Base-by-base conservation (phyloP, 1,140 invertebrate species). In the Ceratina japonica region DNA sequence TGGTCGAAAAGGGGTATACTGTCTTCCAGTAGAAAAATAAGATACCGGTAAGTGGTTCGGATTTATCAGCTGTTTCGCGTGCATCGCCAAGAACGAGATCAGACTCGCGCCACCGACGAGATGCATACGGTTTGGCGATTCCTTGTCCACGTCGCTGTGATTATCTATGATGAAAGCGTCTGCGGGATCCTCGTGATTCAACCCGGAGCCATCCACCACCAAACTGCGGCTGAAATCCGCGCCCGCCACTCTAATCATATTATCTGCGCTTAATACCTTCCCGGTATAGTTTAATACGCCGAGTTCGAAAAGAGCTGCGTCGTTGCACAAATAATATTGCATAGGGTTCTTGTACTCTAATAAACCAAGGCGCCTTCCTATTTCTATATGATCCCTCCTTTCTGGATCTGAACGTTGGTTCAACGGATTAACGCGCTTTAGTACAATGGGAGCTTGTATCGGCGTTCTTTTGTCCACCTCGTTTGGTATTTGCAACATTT, bases 221-320 rank as follows among this genome's bases (percentile, higher is more conserved):
- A 95, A 83, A 88, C 95, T 95, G 71, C 94, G 94, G 58, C 92
- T 90, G 90, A 96, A 96, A 90, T 96, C 95, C 10, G 95, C 89
- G 27, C 92, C 92, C 22, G 89, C 82, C 16, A 93, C 86, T 85
- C 91, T 87, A 0, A 95, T 88, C 66, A 91, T 84, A 8, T 93
- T 84, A 20, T 94, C 92, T 3, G 7, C 44, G 82, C 92, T 93
- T 83, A 95, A 92, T 54, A 89, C 66, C 22, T 81, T 72, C 5
- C 82, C 82, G 0, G 80, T 86, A 7, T 87, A 79, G 18, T 74
- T 77, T 61, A 94, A 89, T 52, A 94, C 86, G n/a, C 91, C 93
- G 8, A 94, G 88, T 92, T 96, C 95, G 90, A 95, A 95, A 16
- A 94, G 62, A 24, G 94, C 95, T 13, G 94, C 94, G 80, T 95